A percentile compares a stretch with the other conserved stretches of the same genome.
Evolutionary conservation across 2,797 vertebrate genomes (phyloP).

Genomic region (Molossus alvarezi): DNA sequence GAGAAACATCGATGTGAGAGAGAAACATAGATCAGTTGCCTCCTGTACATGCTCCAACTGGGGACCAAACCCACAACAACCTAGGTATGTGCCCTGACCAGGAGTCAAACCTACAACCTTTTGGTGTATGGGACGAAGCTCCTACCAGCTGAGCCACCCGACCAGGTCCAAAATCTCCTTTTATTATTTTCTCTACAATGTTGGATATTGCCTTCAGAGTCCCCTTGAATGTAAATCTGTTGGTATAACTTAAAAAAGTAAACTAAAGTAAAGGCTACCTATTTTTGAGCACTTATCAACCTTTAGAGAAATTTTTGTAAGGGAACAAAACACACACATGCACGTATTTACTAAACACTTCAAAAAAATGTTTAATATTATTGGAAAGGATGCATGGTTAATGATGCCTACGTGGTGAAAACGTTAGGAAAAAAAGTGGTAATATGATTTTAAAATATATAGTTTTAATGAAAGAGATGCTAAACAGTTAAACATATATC

Average conservation of each 20-base stretch:
- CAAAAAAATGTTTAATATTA: neutral
- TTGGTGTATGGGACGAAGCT: too few species aligned
- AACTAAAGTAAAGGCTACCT: too few species aligned
- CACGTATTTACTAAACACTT: neutral
- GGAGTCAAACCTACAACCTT: too few species aligned
- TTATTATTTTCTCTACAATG: neutral
- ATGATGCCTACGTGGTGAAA: neutral
- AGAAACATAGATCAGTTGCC: neutral
- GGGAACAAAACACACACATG: neutral
- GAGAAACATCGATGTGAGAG: neutral
- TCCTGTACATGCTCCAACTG: neutral
- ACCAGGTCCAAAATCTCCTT: too few species aligned
- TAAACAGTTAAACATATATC: neutral
- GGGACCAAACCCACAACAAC: too few species aligned
- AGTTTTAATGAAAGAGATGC: neutral
- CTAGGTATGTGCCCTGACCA: too few species aligned
- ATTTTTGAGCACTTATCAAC: neutral
- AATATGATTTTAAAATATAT: neutral
- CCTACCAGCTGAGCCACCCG: too few species aligned
- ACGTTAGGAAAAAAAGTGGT: neutral
- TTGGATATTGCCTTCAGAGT: neutral
- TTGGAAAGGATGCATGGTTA: neutral
- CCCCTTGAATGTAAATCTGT: neutral
- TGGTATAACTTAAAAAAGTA: neutral
- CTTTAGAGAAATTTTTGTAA: conserved; percentile 12